phyloP scores from a whole-genome alignment of 2,797 vertebrate genomes.

The Orientallactaga sibirica region DNA sequence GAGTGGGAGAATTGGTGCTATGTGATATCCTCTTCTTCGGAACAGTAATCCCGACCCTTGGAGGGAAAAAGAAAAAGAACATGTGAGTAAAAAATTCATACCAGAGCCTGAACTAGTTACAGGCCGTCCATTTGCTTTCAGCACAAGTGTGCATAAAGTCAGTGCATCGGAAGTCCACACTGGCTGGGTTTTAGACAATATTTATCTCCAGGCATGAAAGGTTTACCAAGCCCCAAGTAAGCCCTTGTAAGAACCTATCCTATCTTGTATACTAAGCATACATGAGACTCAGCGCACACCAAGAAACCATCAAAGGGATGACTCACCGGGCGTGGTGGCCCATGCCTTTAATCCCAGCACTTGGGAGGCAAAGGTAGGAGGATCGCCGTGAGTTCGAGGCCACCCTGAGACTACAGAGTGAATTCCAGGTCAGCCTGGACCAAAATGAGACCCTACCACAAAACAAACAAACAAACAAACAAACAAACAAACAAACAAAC shows the following conservation, averaged over 20 bases:
- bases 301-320: not conserved
- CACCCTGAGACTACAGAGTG: too few relatives aligned
- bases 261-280: not conserved
- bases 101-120: not conserved
- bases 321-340: too few relatives aligned
- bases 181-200: not conserved
- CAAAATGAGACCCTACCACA: too few relatives aligned
- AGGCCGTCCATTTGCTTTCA: not conserved
- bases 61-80: slow-evolving; percentile 42
- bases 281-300: not conserved
- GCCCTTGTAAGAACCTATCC: not conserved
- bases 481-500: too few relatives aligned
- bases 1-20: slow-evolving; percentile 85
- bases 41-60: slow-evolving; percentile 98
- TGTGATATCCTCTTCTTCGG: slow-evolving; percentile 95
- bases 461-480: too few relatives aligned
- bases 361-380: too few relatives aligned
- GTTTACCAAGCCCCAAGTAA: not conserved
- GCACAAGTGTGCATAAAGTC: not conserved
- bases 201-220: not conserved
- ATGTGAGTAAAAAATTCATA: slow-evolving; percentile 17
- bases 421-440: too few relatives aligned
- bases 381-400: too few relatives aligned
- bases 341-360: too few relatives aligned
- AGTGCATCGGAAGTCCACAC: rapidly evolving